Conservation (phyloP, 2,113 vertebrate genomes). For the Amblyornis subalaris region DNA sequence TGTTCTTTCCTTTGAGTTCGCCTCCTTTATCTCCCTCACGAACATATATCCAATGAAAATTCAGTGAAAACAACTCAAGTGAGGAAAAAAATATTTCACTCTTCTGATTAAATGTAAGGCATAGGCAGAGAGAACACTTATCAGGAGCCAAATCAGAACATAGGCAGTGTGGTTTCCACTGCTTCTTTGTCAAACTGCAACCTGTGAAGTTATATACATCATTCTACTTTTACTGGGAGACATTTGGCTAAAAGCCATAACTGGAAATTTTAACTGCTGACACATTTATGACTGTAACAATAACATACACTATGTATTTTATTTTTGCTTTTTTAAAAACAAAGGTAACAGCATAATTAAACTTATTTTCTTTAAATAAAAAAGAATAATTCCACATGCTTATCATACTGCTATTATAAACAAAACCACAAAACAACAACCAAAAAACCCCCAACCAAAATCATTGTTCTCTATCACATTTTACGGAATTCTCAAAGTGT, state of each 20-base stretch:
- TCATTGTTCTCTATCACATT: neutral
- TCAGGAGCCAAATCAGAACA: neutral
- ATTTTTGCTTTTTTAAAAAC: neutral
- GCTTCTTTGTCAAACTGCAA: neutral
- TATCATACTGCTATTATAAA: neutral
- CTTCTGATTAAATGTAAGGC: neutral
- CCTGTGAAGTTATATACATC: neutral
- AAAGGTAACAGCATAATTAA: neutral
- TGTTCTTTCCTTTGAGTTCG: neutral
- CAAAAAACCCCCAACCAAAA: neutral
- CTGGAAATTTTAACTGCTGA: neutral
- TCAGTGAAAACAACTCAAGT: neutral
- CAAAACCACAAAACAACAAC: neutral
- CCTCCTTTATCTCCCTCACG: neutral
- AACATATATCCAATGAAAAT: neutral
- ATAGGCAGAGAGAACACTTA: neutral
- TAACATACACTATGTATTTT: neutral
- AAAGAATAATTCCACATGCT: neutral
- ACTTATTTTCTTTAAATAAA: neutral
- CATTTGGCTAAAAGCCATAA: neutral
- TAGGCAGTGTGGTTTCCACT: neutral
- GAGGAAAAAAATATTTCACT: neutral
- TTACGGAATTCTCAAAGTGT: neutral
- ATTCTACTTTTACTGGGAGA: neutral
- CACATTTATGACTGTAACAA: neutral